Conservation (phyloP, 2,888 invertebrate species). For the Mythimna lalbum region DNA sequence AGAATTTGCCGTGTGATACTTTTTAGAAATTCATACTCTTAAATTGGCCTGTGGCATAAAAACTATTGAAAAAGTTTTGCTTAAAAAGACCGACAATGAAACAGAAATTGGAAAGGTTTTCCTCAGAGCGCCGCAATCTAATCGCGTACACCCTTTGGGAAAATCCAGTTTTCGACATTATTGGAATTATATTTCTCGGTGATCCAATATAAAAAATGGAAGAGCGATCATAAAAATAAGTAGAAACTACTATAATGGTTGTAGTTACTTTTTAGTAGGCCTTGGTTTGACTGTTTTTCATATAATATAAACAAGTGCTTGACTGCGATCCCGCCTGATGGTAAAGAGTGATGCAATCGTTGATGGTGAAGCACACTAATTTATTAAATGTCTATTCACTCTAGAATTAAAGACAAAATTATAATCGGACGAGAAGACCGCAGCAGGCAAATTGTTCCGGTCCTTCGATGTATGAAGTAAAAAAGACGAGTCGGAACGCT, state of each 20-base stretch:
- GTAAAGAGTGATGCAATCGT: too few relatives aligned
- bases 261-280: too few relatives aligned
- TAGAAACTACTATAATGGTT: neutral
- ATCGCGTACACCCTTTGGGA: slow-evolving; percentile 21
- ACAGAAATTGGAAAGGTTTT: slow-evolving; percentile 1
- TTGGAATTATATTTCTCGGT: neutral
- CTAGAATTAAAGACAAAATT: too few relatives aligned
- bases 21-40: neutral
- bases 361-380: too few relatives aligned
- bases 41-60: neutral
- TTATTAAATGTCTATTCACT: too few relatives aligned
- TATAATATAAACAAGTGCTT: too few relatives aligned
- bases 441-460: too few relatives aligned
- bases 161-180: slow-evolving; percentile 13
- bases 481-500: too few relatives aligned
- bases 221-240: neutral
- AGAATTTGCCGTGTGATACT: neutral
- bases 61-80: neutral
- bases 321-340: too few relatives aligned
- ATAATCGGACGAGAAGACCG: too few relatives aligned
- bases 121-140: neutral
- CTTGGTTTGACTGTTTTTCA: too few relatives aligned
- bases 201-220: neutral
- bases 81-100: neutral
- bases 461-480: too few relatives aligned